Percentiles rank a stretch among this genome's conserved stretches.
Conservation (phyloP, 2,888 invertebrate genomes). For the Arenicola marina region DNA sequence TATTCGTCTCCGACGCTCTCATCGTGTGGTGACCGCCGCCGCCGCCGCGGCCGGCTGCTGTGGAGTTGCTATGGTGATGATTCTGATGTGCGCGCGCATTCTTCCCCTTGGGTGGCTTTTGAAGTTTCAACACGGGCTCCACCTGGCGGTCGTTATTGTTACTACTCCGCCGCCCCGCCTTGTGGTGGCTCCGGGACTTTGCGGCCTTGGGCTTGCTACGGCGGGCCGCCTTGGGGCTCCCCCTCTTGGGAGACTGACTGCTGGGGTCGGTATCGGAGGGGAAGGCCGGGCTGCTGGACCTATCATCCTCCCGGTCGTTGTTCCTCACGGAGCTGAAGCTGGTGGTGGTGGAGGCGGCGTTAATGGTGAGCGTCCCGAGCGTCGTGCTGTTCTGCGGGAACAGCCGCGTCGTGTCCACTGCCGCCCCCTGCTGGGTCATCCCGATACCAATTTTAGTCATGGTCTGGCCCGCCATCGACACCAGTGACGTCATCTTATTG, state of each 20-base stretch:
- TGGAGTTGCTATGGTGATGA: no score
- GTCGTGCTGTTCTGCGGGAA: background rate
- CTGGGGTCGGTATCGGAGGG: slow-evolving; percentile 86
- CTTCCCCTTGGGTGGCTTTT: background rate
- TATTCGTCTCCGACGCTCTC: no score
- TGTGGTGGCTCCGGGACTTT: slow-evolving; percentile 6
- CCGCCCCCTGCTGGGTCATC: slow-evolving; percentile 49
- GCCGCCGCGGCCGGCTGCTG: no score
- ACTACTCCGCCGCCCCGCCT: background rate
- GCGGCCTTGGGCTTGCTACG: no score
- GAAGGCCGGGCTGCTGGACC: slow-evolving; percentile 89
- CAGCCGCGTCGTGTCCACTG: background rate
- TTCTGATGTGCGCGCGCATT: no score
- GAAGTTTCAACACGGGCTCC: slow-evolving; percentile 1
- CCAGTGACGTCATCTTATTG: slow-evolving; percentile 68
- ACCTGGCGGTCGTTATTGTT: no score
- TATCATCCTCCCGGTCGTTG: slow-evolving; percentile 71
- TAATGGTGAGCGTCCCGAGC: no score
- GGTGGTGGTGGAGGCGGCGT: slow-evolving; percentile 1
- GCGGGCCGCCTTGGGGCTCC: slow-evolving; percentile 15
- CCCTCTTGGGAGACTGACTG: slow-evolving; percentile 34
- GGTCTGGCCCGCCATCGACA: slow-evolving; percentile 44
- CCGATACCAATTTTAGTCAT: slow-evolving; percentile 43
- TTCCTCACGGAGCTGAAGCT: slow-evolving; percentile 33
- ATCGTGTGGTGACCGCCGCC: no score